Evolutionary conservation across 2,113 vertebrate genomes (phyloP), one percentile per base, ranked within the genome.

Genomic region (Maccullochella peelii): DNA sequence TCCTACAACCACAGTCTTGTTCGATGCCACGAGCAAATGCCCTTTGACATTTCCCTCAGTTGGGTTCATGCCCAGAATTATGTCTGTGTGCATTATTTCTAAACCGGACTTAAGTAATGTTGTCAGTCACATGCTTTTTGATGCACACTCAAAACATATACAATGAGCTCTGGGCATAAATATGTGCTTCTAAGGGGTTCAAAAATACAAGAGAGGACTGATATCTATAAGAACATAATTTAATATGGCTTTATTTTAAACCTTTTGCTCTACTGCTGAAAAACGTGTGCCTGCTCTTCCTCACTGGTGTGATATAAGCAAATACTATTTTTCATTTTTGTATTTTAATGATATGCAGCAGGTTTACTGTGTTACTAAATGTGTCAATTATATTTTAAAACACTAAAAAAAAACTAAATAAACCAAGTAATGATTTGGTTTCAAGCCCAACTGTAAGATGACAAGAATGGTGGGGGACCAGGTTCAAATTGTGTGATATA

Each of bases 11-110:
- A 38, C 33, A 49, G 6, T 25, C 38, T 52, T 77, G 15, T 77
- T 78, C 3, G 2, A 40, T 57, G 42, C 11, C n/a, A 55, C 5
- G 23, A 77, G n/a, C 27, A 4, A 14, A 68, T 76, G 44, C 4
- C 58, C 52, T 82, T 57, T 76, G 68, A 63, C 30, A 0, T 79
- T 85, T 82, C 27, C 40, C 20, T 40, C 23, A 44, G 15, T 30
- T 83, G 73, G 80, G 57, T 58, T 73, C 20, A 49, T 2, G 20
- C 65, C 70, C 23, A 63, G 44, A 84, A 57, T 52, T 66, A 76
- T 12, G 36, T 72, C 59, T 62, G 72, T 12, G 15, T 30, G 38
- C 33, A 61, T 81, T 82, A 73, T 68, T 69, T 82, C 30, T 65
- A 6, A 61, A 52, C 40, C 8, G 3, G 6, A 68, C 27, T 61